Conservation (phyloP, 1,140 invertebrate species). For the Eurosta solidaginis region DNA sequence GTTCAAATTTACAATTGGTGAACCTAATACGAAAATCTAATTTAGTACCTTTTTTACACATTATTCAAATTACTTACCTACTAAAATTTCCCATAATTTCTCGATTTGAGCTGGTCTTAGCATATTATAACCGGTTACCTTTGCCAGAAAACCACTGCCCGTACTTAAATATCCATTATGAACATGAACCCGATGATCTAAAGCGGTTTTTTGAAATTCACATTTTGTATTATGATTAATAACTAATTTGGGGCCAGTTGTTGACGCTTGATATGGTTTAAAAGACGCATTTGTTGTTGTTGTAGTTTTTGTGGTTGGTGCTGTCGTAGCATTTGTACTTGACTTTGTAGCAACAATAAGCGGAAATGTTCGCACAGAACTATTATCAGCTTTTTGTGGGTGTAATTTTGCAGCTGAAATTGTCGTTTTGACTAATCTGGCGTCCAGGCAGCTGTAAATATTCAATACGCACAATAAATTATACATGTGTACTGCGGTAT, state of each 20-base stretch:
- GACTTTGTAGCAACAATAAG: conserved; percentile 9
- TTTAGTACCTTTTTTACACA: background rate
- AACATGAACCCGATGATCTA: conserved; percentile 51
- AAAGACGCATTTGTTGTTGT: background rate
- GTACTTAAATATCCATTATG: conserved; percentile 51
- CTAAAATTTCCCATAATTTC: conserved; percentile 39
- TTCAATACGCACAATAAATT: background rate
- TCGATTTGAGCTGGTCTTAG: background rate
- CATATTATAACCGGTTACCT: conserved; percentile 41
- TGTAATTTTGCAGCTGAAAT: conserved; percentile 4
- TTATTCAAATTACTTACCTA: conserved; percentile 24
- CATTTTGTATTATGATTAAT: conserved; percentile 47
- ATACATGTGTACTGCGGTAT: too few species aligned
- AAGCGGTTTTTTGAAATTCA: conserved; percentile 47
- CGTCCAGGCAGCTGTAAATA: conserved; percentile 32
- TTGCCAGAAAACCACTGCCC: conserved; percentile 47
- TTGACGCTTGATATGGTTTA: conserved; percentile 39
- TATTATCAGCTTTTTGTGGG: background rate
- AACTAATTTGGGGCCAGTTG: conserved; percentile 42
- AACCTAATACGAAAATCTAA: conserved; percentile 49
- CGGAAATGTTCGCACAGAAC: conserved; percentile 12
- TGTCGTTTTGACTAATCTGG: conserved; percentile 30
- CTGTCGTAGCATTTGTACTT: background rate
- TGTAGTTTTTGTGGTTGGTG: background rate
- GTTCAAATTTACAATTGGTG: conserved; percentile 54